Evolutionary conservation across 2,113 vertebrate genomes (phyloP), one percentile per base, ranked within the genome.

Genomic region (Xenus cinereus): DNA sequence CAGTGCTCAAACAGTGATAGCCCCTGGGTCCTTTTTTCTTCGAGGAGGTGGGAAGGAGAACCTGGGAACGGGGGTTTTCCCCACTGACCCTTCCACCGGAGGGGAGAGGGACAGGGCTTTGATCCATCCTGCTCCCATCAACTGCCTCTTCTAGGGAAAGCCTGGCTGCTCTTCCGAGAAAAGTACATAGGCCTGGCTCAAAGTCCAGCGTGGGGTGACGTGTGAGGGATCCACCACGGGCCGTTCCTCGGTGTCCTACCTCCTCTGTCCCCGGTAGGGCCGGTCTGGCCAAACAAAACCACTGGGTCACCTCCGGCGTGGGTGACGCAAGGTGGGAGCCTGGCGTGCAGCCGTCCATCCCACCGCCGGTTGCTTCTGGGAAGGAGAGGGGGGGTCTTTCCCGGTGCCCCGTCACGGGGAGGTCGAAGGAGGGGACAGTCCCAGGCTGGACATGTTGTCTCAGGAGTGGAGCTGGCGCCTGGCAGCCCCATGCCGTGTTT

Each of bases 341-440:
- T 37, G 75, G 6, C 3, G 3, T 50, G 48, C 9, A 1, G 18
- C 33, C 12, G 0, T 11, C 48, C 24, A 9, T 53, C 74, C 67
- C 72, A 32, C 33, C 2, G 0, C 67, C 20, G 14, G 33, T 16
- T 0, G 19, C 26, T 14, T 19, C 30, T 27, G 62, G 78, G 69
- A n/a, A 56, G 50, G 60, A 30, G 24, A 20, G 54, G 53, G 18
- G 6, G 14, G 9, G 23, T 43, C 10, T 51, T 12, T 83, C 26
- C 7, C 18, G 0, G 2, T 0, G 2, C 23, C n/a, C 41, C 5
- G 1, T 33, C 2, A 0, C 0, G 0, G 56, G 0, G 3, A 67
- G 33, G 56, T 50, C 13, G 26, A 64, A 46, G 59, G 33, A 41
- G 35, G 39, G 64, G 64, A 21, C 12, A 2, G 39, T 27, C 20